phyloP scores from a whole-genome alignment of 2,113 vertebrate species.

The Pardalotus punctatus region DNA sequence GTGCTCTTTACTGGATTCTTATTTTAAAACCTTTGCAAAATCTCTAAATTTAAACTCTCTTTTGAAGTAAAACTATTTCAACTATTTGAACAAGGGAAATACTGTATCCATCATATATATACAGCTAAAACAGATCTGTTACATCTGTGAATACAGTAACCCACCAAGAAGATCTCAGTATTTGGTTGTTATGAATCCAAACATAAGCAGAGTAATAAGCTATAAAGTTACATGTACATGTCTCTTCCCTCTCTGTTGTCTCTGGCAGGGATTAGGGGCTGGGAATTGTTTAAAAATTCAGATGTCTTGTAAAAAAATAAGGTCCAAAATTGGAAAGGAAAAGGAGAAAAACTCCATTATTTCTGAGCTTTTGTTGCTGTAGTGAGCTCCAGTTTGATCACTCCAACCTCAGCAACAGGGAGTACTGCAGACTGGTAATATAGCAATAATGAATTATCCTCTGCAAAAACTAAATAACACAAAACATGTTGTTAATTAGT shows the following conservation, averaged over 20 bases:
- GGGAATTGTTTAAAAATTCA: background rate
- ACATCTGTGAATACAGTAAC: background rate
- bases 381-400: background rate
- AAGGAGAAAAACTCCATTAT: background rate
- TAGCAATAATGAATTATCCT: background rate
- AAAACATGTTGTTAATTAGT: background rate
- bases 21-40: background rate
- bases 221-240: background rate
- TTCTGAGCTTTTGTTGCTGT: background rate
- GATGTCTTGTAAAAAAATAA: background rate
- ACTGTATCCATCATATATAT: background rate
- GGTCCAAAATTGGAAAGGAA: background rate
- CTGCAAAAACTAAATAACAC: background rate
- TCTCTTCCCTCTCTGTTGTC: background rate
- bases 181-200: background rate
- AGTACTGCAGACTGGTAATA: background rate
- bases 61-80: background rate
- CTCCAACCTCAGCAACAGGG: background rate
- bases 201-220: background rate
- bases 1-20: background rate
- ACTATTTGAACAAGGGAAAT: background rate
- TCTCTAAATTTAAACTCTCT: background rate
- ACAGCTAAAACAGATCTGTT: background rate
- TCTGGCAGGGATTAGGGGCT: background rate
- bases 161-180: background rate